Base-by-base conservation (phyloP, 2,113 vertebrate species). In the Noctilio leporinus region DNA sequence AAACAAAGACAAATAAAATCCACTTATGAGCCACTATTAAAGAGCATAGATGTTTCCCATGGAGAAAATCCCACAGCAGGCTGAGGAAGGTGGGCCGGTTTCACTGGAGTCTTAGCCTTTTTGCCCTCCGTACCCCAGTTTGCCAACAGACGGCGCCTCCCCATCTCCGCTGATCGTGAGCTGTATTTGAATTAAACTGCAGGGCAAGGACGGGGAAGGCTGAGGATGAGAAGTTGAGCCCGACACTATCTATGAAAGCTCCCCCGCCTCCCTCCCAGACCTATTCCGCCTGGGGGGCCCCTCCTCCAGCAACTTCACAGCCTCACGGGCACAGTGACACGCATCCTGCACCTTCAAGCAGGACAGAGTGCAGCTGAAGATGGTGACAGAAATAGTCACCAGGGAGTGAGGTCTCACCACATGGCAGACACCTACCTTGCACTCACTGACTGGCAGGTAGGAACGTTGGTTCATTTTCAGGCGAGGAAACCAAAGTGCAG, bases 391-490 rank as follows among this genome's bases (percentile, higher is more conserved):
- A 47, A 28, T 20, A 86, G 45, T 62, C 64, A 8, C 33, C 15
- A 3, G 0, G 14, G 3, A 26, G 15, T 26, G 40, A 10, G 49
- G 45, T 84, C 35, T 72, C 17, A 5, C 28, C n/a, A 2, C 4
- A 4, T 33, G 40, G 8, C 53, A 22, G 62, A 70, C 51, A 7
- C 9, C 0, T 28, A 67, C 51, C 57, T 59, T 24, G 47, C 82
- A 11, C 51, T 1, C 86, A 15, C 45, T 2, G 0, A 10, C 51
- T 0, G 4, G 77, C 70, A 38, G 51, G 11, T 10, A 12, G 0
- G 1, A 59, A 38, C 20, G 20, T 57, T 62, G 7, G 33, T 26
- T 70, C 24, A 0, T 65, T 62, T 47, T 69, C 70, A 35, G 43
- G 47, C 1, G 0, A n/a, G 67, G 62, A 59, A 8, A 6, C 15